Evolutionary conservation across 23 tunicate genomes (phyloP), one percentile per base, ranked within the genome.

Genomic region (Styela plicata): DNA sequence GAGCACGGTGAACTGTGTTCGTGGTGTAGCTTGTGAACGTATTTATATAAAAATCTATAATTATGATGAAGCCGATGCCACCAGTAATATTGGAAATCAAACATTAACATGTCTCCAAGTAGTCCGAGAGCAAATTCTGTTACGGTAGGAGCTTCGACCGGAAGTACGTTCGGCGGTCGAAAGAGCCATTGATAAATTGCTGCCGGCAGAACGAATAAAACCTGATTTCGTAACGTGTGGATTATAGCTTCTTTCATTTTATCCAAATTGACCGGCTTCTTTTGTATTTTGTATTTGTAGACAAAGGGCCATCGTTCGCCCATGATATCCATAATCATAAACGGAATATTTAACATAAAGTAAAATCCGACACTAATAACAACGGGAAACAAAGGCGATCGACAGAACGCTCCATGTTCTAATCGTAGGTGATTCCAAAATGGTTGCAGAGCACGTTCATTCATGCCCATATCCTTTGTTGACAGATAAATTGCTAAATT

Each of bases 61-160:
- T 26, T 25, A 17, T 66, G 71, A 17, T 66, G 71, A 28, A 66
- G 30, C 31, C 71, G 10, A 17, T 66, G 71, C 71, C 71, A 66
- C 71, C 71, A 66, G 71, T 66, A 66, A 28, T 66, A 66, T 17
- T 66, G 71, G 17, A 66, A 66, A 28, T 66, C 71, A 66, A 66
- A 66, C 17, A 66, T 25, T 17, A 66, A 28, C 71, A 66, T 25
- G 17, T 66, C 17, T 7, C 71, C 71, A 7, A 66, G 17, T 7
- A 66, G 31, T 66, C 71, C 71, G 7, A 66, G 71, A 10, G 17
- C 71, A 28, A 66, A 66, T 28, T 66, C 71, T 17, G 71, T 17
- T 17, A 66, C 31, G 10, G 31, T 5, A 66, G 71, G 71, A 3
- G 71, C 71, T 17, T 66, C 16, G 30, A 28, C 71, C 7, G 71